Conservation (phyloP, 2,797 vertebrate species). For the Trematocara caparti region DNA sequence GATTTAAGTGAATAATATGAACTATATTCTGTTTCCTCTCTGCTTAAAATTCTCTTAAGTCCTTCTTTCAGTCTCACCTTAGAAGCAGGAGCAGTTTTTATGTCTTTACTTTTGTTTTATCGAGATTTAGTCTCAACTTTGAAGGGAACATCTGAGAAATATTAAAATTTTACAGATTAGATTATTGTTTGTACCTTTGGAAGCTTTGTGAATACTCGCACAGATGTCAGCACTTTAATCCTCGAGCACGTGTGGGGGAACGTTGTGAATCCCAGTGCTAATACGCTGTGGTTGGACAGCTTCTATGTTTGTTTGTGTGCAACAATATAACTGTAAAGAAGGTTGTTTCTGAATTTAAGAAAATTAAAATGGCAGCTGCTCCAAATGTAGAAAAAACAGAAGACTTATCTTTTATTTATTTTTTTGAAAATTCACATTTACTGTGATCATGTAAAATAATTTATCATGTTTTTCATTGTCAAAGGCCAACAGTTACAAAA, state of each 20-base stretch:
- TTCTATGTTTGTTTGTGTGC: not conserved
- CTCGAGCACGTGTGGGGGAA: not conserved
- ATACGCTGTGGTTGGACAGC: not conserved
- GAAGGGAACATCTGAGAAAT: not conserved
- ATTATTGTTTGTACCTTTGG: not conserved
- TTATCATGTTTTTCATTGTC: not conserved
- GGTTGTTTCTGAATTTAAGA: not conserved
- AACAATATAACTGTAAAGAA: not conserved
- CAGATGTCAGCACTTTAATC: not conserved
- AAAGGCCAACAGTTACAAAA: slow-evolving; percentile 50
- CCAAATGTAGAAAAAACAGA: not conserved
- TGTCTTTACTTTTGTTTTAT: not conserved
- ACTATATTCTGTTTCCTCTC: not conserved
- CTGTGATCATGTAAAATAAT: slow-evolving; percentile 8
- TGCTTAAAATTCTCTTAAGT: not conserved
- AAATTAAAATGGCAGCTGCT: not conserved
- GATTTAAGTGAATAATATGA: not conserved
- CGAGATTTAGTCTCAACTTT: not conserved
- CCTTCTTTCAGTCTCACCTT: not conserved
- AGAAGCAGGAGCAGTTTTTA: not conserved
- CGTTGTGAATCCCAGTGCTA: accelerated
- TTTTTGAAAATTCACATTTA: slow-evolving; percentile 14
- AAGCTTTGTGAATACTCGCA: not conserved
- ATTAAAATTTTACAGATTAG: accelerated
- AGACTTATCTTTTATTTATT: not conserved